Percentiles rank a stretch among this genome's conserved stretches.
phyloP scores from a whole-genome alignment of 2,113 vertebrate genomes.

The Candoia aspera region DNA sequence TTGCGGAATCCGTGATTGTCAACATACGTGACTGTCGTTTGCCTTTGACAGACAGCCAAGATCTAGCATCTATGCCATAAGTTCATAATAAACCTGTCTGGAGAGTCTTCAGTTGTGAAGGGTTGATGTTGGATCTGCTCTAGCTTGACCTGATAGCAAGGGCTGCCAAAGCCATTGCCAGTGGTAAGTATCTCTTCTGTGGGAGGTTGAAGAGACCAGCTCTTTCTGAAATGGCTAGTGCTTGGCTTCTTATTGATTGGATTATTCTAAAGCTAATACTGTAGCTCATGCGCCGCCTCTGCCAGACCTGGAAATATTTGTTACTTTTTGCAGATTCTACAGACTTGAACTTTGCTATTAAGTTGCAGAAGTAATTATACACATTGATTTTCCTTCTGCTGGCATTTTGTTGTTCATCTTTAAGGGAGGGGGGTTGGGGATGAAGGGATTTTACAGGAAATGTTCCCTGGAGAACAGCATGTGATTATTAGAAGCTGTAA shows the following conservation, averaged over 20 bases:
- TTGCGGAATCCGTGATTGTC: too few species aligned
- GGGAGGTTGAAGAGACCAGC: background rate
- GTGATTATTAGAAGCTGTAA: slow-evolving; percentile 32
- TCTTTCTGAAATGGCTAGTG: background rate
- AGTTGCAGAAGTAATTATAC: slow-evolving; percentile 9
- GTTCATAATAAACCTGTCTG: too few species aligned
- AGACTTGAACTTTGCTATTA: background rate
- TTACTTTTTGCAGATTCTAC: rapidly evolving
- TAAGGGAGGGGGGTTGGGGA: background rate
- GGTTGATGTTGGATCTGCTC: background rate
- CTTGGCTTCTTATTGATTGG: background rate
- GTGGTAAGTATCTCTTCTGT: background rate
- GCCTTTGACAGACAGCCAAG: too few species aligned
- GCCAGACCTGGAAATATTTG: slow-evolving; percentile 5
- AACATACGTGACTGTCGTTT: background rate
- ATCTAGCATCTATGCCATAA: too few species aligned
- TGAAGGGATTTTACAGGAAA: slow-evolving; percentile 23
- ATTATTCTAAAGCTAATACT: background rate
- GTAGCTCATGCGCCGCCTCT: background rate
- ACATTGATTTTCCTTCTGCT: background rate
- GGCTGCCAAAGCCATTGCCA: rapidly evolving
- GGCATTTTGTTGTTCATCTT: slow-evolving; percentile 25
- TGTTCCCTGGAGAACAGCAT: slow-evolving; percentile 1
- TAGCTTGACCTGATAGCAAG: background rate
- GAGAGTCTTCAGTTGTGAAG: too few species aligned